Evolutionary conservation across 1,140 invertebrate genomes (phyloP).

Genomic region (Pantala flavescens): DNA sequence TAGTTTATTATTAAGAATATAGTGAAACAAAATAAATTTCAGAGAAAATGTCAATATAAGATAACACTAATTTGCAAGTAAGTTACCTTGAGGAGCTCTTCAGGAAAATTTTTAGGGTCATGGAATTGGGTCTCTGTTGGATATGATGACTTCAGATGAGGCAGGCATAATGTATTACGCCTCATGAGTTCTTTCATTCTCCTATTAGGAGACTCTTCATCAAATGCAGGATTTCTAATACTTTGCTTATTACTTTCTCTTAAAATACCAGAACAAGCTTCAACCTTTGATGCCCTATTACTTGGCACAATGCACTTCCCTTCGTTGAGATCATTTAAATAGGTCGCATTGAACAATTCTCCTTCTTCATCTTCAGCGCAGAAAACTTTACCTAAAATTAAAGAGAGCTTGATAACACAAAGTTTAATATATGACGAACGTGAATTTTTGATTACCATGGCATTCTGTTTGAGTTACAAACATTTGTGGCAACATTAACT

Average conservation of each 20-base stretch:
- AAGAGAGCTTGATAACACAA: constrained; percentile 34
- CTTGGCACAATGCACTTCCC: constrained; percentile 12
- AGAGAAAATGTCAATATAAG: too few relatives aligned
- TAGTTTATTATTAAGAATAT: too few relatives aligned
- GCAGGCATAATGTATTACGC: constrained; percentile 74
- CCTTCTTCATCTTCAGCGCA: constrained; percentile 73
- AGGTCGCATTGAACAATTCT: constrained; percentile 67
- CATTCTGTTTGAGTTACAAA: constrained; percentile 19
- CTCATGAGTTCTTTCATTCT: constrained; percentile 61
- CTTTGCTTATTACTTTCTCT: constrained; percentile 23
- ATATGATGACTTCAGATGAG: constrained; percentile 81
- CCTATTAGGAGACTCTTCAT: constrained; percentile 29
- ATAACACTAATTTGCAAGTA: too few relatives aligned
- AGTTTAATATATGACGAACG: constrained; percentile 32
- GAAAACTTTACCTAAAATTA: constrained; percentile 41
- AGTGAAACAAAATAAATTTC: too few relatives aligned
- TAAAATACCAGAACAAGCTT: constrained; percentile 8
- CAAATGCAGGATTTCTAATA: constrained; percentile 46
- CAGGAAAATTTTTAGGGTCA: constrained; percentile 39
- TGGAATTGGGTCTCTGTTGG: constrained; percentile 71
- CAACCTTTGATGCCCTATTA: constrained; percentile 11
- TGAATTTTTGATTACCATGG: constrained; percentile 31
- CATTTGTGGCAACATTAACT: constrained; percentile 22
- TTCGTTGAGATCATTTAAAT: constrained; percentile 35
- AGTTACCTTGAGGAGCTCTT: constrained; percentile 66